phyloP scores from a whole-genome alignment of 2,113 vertebrate genomes.

The Malurus elegans region DNA sequence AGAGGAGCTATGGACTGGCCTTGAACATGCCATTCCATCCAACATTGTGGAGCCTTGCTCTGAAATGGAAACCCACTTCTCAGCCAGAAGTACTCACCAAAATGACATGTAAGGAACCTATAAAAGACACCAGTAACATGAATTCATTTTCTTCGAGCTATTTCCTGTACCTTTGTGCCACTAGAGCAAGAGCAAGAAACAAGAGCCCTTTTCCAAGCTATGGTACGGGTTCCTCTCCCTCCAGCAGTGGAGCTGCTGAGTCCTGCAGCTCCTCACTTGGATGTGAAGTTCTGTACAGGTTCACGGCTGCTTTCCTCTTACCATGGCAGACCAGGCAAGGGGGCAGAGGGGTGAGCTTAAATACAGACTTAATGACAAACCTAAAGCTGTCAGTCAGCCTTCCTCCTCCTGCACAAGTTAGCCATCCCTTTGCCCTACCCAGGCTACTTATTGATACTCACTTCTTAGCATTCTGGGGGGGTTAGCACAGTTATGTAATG shows the following conservation, averaged over 20 bases:
- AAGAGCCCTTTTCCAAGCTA: not conserved
- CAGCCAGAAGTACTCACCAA: not conserved
- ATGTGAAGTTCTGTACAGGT: not conserved
- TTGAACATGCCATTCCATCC: not conserved
- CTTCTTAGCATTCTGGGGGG: not conserved
- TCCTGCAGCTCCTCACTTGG: not conserved
- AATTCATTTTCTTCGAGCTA: not conserved
- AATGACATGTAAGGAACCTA: not conserved
- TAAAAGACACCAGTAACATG: not conserved
- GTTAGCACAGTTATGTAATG: not conserved
- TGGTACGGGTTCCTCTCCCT: not conserved
- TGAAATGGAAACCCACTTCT: not conserved
- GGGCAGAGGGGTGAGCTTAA: not conserved
- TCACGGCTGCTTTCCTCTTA: not conserved
- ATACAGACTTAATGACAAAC: not conserved
- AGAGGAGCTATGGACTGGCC: not conserved
- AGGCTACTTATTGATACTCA: not conserved
- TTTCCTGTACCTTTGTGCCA: not conserved
- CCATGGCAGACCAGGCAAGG: not conserved
- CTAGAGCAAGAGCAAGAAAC: not conserved
- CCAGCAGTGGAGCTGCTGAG: not conserved
- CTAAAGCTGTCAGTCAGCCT: not conserved
- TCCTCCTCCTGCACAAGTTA: not conserved
- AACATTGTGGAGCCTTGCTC: not conserved
- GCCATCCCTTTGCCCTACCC: not conserved